Conservation (phyloP, 1,140 invertebrate species). For the Papilio dardanus region DNA sequence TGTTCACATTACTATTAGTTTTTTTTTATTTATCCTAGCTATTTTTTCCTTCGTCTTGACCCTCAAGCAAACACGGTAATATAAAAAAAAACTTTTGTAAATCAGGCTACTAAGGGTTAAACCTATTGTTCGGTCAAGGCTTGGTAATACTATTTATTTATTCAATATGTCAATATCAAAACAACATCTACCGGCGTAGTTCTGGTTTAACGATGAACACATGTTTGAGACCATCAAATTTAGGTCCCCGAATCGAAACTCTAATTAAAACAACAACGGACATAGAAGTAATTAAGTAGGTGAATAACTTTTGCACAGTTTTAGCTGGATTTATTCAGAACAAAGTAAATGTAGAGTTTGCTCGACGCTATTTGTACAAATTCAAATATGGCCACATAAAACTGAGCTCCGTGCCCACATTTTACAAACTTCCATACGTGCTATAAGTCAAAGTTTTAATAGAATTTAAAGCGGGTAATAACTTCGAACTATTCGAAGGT, state of each 20-base stretch:
- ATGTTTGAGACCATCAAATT: background rate
- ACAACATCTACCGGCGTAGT: too few relatives aligned
- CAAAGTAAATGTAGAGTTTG: slow-evolving; percentile 21
- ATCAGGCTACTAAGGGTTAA: too few relatives aligned
- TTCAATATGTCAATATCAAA: too few relatives aligned
- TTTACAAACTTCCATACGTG: slow-evolving; percentile 20
- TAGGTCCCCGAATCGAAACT: background rate
- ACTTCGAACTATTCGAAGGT: slow-evolving; percentile 15
- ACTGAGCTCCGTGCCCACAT: slow-evolving; percentile 2
- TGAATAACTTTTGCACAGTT: slow-evolving; percentile 15
- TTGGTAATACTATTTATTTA: too few relatives aligned
- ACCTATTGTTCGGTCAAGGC: too few relatives aligned
- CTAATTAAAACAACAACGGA: slow-evolving; percentile 8
- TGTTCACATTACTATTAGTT: too few relatives aligned
- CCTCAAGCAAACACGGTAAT: too few relatives aligned
- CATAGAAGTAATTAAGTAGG: slow-evolving; percentile 13
- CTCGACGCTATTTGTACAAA: slow-evolving; percentile 14
- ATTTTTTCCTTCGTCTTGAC: too few relatives aligned
- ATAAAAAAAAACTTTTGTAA: too few relatives aligned
- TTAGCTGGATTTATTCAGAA: slow-evolving; percentile 19
- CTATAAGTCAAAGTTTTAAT: slow-evolving; percentile 25
- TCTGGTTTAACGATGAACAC: too few relatives aligned
- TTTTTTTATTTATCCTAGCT: too few relatives aligned
- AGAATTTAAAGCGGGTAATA: slow-evolving; percentile 20
- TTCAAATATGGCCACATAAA: slow-evolving; percentile 22